phyloP scores from a whole-genome alignment of 2,797 vertebrate species.

The Phyllotis vaccarum region DNA sequence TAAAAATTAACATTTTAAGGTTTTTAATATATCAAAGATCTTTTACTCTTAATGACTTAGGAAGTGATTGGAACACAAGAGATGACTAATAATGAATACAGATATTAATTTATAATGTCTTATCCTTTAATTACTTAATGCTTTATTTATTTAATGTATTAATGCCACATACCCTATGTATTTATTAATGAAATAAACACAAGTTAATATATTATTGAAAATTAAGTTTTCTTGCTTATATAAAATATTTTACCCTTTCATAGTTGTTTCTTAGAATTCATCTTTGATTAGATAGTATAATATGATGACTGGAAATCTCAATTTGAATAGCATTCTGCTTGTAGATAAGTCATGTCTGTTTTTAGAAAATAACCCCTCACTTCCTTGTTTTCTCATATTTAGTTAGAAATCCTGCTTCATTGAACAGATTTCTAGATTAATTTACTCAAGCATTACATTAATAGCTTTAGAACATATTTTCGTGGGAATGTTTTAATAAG shows the following conservation, averaged over 20 bases:
- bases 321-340: neutral
- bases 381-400: neutral
- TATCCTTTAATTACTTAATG: conserved; percentile 18
- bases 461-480: neutral
- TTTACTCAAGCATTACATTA: neutral
- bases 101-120: conserved; percentile 34
- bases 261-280: conserved; percentile 24
- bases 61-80: conserved; percentile 37
- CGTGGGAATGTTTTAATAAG: neutral
- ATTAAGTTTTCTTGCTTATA: conserved; percentile 16
- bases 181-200: conserved; percentile 39
- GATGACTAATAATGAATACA: conserved; percentile 32
- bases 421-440: neutral
- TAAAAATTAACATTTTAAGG: neutral
- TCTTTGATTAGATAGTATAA: neutral
- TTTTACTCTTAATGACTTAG: neutral
- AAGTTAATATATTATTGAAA: conserved; percentile 14
- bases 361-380: neutral
- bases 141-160: conserved; percentile 42
- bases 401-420: neutral
- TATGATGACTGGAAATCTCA: neutral
- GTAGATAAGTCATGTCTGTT: neutral
- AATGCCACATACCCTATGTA: neutral
- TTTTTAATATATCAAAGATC: neutral
- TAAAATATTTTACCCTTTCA: conserved; percentile 2